Conservation (phyloP, 2,797 vertebrate species). For the Triplophysa yarkandensis region DNA sequence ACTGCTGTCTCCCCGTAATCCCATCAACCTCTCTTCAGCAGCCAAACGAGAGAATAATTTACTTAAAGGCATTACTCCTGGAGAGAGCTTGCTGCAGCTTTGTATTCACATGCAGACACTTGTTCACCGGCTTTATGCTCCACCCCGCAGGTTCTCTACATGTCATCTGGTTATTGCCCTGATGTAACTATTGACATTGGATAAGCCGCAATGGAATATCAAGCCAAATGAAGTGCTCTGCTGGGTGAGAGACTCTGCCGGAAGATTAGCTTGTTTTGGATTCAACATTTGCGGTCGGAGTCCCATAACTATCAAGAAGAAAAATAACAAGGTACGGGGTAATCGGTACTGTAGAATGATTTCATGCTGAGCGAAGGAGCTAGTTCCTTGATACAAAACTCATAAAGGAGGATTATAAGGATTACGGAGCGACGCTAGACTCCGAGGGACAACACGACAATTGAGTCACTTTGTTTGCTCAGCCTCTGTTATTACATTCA, state of each 20-base stretch:
- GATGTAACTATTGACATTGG: conserved; percentile 50
- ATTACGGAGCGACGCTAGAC: conserved; percentile 15
- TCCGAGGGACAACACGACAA: conserved; percentile 6
- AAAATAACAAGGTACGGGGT: conserved; percentile 23
- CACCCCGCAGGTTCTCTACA: conserved; percentile 31
- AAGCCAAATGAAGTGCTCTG: conserved; percentile 35
- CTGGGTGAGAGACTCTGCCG: conserved; percentile 10
- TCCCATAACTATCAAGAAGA: conserved; percentile 18
- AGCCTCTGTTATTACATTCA: conserved; percentile 18
- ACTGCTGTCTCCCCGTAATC: conserved; percentile 57
- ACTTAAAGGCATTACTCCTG: conserved; percentile 55
- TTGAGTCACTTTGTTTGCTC: conserved; percentile 15
- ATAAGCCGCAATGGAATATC: conserved; percentile 29
- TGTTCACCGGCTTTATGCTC: conserved; percentile 31
- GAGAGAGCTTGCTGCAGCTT: conserved; percentile 33
- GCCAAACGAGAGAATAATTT: conserved; percentile 52
- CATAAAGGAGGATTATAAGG: conserved; percentile 40
- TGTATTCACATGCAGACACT: conserved; percentile 37
- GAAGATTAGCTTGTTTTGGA: conserved; percentile 41
- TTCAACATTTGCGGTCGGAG: conserved; percentile 19
- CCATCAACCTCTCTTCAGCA: conserved; percentile 49
- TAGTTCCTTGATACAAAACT: conserved; percentile 8
- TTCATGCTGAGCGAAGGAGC: conserved; percentile 26
- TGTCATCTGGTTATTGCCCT: conserved; percentile 49
- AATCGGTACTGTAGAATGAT: conserved; percentile 19